These are phyloP conservation scores for Brachionus asplanchnoidis DNA, from an alignment of 1,140 invertebrate species.

Conservation along the genomic window DNA sequence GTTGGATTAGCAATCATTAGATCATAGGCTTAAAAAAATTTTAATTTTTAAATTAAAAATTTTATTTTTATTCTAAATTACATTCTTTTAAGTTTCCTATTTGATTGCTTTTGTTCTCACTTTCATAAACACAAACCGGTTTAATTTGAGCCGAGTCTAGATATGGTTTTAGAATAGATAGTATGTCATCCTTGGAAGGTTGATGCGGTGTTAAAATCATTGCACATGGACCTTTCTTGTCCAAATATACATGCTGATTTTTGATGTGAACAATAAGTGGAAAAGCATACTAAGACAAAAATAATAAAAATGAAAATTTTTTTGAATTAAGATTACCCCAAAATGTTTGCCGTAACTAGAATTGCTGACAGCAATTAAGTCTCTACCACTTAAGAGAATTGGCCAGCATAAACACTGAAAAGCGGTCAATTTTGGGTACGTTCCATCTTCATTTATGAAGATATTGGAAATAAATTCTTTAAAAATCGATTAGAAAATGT, in stretches of 20 bases:
- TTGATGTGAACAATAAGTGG: constrained; percentile 27
- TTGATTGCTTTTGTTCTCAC: constrained; percentile 10
- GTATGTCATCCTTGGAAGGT: constrained; percentile 17
- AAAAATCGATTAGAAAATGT: not conserved
- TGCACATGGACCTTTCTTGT: constrained; percentile 18
- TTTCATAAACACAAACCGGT: constrained; percentile 16
- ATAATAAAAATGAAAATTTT: not conserved
- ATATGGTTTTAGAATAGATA: not conserved
- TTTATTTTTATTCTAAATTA: not conserved
- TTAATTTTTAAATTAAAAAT: too few relatives aligned
- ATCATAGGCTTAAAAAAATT: not conserved
- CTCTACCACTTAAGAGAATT: constrained; percentile 20
- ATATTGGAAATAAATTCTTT: constrained; percentile 4
- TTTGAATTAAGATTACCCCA: not conserved
- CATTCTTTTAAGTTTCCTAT: not conserved
- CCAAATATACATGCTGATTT: not conserved
- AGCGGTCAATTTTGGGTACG: not conserved
- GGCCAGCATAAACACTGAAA: constrained; percentile 38
- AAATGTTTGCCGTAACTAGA: constrained; percentile 23
- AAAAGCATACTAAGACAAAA: not conserved
- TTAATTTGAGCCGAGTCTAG: not conserved
- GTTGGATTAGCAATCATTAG: constrained; percentile 25
- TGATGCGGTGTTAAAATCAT: constrained; percentile 32
- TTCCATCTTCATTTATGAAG: not conserved
- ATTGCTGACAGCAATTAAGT: constrained; percentile 37